These are phyloP conservation scores for Gibbula magus DNA, from an alignment of 2,888 invertebrate genomes.

Conservation along the genomic window DNA sequence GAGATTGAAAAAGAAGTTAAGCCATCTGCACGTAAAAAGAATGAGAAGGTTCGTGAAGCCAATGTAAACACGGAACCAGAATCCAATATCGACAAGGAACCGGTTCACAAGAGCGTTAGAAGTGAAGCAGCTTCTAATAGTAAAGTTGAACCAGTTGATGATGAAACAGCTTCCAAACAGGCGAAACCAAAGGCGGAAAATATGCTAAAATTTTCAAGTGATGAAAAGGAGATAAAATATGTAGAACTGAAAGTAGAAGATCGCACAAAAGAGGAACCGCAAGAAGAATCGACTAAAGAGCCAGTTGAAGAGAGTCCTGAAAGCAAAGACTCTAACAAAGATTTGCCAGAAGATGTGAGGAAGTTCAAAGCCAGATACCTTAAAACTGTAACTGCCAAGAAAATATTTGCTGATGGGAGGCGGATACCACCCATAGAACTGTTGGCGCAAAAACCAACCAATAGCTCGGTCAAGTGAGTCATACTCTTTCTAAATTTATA, in stretches of 20 bases:
- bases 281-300: not conserved
- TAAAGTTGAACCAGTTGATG: too few relatives aligned
- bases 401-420: conserved; percentile 67
- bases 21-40: not conserved
- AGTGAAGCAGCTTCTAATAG: too few relatives aligned
- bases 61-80: too few relatives aligned
- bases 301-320: too few relatives aligned
- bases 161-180: too few relatives aligned
- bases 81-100: too few relatives aligned
- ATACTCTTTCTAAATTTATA: not conserved
- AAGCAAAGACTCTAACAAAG: not conserved
- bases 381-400: conserved; percentile 59
- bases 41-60: not conserved
- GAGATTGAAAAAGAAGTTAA: not conserved
- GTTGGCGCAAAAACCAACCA: conserved; percentile 63
- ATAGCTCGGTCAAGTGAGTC: conserved; percentile 65
- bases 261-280: not conserved
- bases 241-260: conserved; percentile 6
- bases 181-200: too few relatives aligned
- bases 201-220: not conserved
- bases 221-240: not conserved
- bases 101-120: too few relatives aligned
- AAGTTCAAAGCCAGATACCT: conserved; percentile 61
- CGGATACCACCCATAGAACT: conserved; percentile 67
- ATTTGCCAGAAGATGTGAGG: conserved; percentile 50